Conservation (phyloP, 2,888 invertebrate species). For the Tipula vernalis region DNA sequence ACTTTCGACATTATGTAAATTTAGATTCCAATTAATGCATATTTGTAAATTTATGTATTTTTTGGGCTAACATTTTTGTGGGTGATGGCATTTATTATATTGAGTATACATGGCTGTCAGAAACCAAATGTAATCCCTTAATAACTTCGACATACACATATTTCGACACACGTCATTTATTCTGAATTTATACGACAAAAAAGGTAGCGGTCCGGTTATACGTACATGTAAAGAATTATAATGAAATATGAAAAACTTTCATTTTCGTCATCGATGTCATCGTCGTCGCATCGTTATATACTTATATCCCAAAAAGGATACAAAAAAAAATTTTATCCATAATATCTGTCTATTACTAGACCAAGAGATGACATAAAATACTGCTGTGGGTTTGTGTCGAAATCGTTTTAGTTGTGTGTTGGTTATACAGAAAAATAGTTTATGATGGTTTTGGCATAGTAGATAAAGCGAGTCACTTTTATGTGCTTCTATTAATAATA, state of each 20-base stretch:
- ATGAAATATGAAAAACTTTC: neutral
- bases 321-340: neutral
- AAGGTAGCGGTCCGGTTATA: neutral
- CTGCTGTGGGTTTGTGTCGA: neutral
- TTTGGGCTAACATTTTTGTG: neutral
- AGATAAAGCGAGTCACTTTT: neutral
- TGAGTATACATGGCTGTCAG: neutral
- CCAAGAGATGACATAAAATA: neutral
- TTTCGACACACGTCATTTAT: neutral
- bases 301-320: neutral
- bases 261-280: neutral
- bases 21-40: neutral
- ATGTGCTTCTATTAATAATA: neutral
- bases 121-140: neutral
- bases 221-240: neutral
- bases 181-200: neutral
- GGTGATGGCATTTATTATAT: neutral
- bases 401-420: neutral
- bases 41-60: neutral
- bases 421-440: neutral
- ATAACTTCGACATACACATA: neutral
- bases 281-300: neutral
- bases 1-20: neutral
- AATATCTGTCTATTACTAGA: neutral
- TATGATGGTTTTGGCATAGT: neutral